phyloP scores from a whole-genome alignment of 1,140 invertebrate species.

The Rhagoletis pomonella region DNA sequence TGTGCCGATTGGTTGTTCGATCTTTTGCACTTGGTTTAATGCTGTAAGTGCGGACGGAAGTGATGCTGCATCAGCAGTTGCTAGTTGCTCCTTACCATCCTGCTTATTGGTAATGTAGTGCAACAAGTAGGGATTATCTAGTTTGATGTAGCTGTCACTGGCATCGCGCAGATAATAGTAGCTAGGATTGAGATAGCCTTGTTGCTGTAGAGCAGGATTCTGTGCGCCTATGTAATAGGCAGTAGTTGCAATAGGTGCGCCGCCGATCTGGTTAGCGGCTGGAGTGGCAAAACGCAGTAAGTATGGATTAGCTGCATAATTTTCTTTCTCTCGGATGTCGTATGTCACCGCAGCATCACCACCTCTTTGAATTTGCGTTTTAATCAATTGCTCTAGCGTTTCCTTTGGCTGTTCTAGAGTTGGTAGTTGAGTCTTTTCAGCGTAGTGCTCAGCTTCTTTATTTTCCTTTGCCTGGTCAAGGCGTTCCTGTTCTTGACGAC shows the following conservation, averaged over 20 bases:
- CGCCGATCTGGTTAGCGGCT: not conserved
- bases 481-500: slow-evolving; percentile 56
- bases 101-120: slow-evolving; percentile 59
- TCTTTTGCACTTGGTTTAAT: not conserved
- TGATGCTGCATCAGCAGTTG: not conserved
- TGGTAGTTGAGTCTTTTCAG: slow-evolving; percentile 1
- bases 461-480: not conserved
- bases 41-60: not conserved
- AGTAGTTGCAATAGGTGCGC: slow-evolving; percentile 43
- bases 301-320: slow-evolving; percentile 54
- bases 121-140: slow-evolving; percentile 65
- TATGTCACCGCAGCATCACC: not conserved
- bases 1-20: not conserved
- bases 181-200: slow-evolving; percentile 33
- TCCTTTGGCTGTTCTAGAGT: not conserved
- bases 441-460: not conserved
- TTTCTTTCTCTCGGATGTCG: not conserved
- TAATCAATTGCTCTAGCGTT: not conserved
- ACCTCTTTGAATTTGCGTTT: not conserved
- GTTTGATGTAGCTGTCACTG: not conserved
- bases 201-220: slow-evolving; percentile 50
- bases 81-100: slow-evolving; percentile 17
- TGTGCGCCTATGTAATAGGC: slow-evolving; percentile 10
- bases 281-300: not conserved
- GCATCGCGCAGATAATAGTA: slow-evolving; percentile 15